Evolutionary conservation across 1,140 invertebrate species (phyloP).

Genomic region (Lysiphlebus fabarum): DNA sequence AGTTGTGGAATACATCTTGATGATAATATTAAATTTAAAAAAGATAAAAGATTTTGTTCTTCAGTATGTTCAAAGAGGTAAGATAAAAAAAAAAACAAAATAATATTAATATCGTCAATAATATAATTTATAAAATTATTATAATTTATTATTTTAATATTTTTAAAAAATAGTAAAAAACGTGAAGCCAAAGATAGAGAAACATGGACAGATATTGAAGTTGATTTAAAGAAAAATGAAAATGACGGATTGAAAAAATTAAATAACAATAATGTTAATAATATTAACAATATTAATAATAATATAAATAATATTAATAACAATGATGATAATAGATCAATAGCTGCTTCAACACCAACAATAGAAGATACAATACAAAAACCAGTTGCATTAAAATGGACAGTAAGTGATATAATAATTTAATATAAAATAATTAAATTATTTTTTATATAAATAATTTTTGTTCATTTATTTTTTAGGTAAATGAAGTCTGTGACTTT

Average conservation of each 20-base stretch:
- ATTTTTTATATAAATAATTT: too few species aligned
- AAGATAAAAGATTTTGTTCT: slow-evolving; percentile 77
- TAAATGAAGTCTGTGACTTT: slow-evolving; percentile 79
- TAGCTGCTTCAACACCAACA: slow-evolving; percentile 48
- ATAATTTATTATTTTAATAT: neutral
- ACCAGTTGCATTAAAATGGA: slow-evolving; percentile 76
- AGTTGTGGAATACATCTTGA: slow-evolving; percentile 66
- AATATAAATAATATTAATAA: slow-evolving; percentile 22
- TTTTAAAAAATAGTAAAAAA: slow-evolving; percentile 45
- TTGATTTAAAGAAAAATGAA: slow-evolving; percentile 40
- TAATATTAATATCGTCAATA: too few species aligned
- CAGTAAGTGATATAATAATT: slow-evolving; percentile 51
- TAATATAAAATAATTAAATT: neutral
- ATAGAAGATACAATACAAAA: slow-evolving; percentile 58
- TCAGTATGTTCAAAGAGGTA: slow-evolving; percentile 69
- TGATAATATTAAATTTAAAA: slow-evolving; percentile 71
- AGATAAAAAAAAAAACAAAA: slow-evolving; percentile 29
- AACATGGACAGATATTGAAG: slow-evolving; percentile 48
- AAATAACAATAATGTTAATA: too few species aligned
- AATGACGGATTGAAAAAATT: slow-evolving; percentile 48
- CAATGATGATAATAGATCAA: slow-evolving; percentile 54
- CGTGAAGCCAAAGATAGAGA: slow-evolving; percentile 41
- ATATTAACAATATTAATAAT: too few species aligned
- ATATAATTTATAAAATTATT: slow-evolving; percentile 32
- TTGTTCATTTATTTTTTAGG: slow-evolving; percentile 45